Base-by-base conservation (phyloP, 2,113 vertebrate genomes). In the Orycteropus afer region DNA sequence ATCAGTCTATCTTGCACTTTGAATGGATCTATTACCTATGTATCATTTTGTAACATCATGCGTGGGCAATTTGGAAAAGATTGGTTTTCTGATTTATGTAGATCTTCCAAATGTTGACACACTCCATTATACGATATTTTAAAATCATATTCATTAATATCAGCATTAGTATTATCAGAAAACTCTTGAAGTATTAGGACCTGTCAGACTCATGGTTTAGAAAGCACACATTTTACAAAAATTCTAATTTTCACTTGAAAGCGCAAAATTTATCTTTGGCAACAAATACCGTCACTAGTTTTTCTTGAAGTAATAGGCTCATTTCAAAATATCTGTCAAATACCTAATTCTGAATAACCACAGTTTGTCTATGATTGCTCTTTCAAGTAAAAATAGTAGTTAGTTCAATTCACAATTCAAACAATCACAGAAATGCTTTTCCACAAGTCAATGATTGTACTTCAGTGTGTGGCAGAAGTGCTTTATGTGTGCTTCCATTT, bases 121-220 rank as follows among this genome's bases (percentile, higher is more conserved):
- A 84, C 93, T 93, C 95, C 10, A 67, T 91, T 84, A 57, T 95
- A 93, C 7, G 81, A 8, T 81, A 78, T 71, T 92, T 92, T 29
- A 71, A 91, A 91, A 57, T 65, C 9, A 22, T 25, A 32, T 92
- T 93, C 88, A n/a, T 80, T 91, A 73, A 59, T 88, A 82, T 45
- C 40, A 77, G 20, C 53, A 76, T 47, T 27, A 51, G 71, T 90
- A 40, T 90, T 67, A 93, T 88, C 47, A 95, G 67, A 69, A 88
- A 90, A 76, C 67, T 85, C 22, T 79, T 7, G 61, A 91, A 84
- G 23, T 92, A 76, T 53, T 90, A 55, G 55, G 5, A 89, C 9
- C 80, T 95, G 3, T 83, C 69, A 87, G 79, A 69, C 11, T 92
- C 49, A 63, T 84, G 55, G 74, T 55, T 27, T 67, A n/a, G 17